phyloP scores from a whole-genome alignment of 2,888 invertebrate species.

The Rhodophaea formosa region DNA sequence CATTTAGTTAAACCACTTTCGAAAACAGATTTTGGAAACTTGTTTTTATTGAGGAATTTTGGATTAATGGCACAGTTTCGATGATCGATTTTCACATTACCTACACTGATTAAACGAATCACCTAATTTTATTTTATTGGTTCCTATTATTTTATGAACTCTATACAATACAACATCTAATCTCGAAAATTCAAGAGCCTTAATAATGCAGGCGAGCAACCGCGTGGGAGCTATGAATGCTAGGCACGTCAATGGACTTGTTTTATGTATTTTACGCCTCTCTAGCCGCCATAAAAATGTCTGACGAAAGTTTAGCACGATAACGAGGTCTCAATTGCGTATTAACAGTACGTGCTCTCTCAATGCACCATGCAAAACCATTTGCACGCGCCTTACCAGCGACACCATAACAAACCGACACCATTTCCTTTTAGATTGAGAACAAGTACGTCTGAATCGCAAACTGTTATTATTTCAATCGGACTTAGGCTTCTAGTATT shows the following conservation, averaged over 20 bases:
- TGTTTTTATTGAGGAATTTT: too few species aligned
- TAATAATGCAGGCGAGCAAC: neutral
- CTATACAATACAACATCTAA: too few species aligned
- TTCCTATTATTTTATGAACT: too few species aligned
- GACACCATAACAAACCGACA: conserved; percentile 2
- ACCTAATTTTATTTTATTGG: too few species aligned
- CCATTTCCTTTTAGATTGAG: neutral
- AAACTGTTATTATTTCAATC: conserved; percentile 22
- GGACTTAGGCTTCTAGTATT: neutral
- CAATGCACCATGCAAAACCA: conserved; percentile 9
- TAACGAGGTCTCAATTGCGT: neutral
- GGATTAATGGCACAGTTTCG: too few species aligned
- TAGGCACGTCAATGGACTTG: neutral
- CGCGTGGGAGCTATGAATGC: neutral
- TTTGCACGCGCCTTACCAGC: neutral
- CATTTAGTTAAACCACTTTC: too few species aligned
- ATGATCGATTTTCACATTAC: too few species aligned
- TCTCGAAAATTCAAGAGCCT: neutral
- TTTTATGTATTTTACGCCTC: neutral
- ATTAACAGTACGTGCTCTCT: conserved; percentile 7
- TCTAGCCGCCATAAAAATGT: neutral
- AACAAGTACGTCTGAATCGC: conserved; percentile 17
- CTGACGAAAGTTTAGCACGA: neutral
- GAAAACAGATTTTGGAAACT: too few species aligned
- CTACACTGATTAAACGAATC: too few species aligned